A percentile compares a stretch with the other conserved stretches of the same genome.
These are phyloP conservation scores for Reticulitermes speratus DNA, from an alignment of 1,140 invertebrate genomes.

Conservation along the genomic window DNA sequence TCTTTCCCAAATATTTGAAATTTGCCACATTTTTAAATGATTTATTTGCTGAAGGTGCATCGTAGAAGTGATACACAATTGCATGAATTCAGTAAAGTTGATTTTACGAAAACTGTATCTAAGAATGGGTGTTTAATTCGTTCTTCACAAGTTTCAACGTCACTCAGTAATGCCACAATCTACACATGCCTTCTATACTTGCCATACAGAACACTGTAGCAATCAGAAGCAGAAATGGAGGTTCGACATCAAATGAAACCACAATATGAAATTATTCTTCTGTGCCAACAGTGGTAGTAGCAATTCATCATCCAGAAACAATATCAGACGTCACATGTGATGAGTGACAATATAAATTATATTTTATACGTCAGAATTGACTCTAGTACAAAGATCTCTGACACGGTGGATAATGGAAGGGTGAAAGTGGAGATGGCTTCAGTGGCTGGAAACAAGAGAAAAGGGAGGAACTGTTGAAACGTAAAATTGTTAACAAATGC, in stretches of 20 bases:
- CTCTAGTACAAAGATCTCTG: not conserved
- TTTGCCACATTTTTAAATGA: too few relatives aligned
- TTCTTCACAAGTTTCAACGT: too few relatives aligned
- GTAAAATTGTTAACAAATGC: slow-evolving; percentile 14
- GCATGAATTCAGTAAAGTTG: too few relatives aligned
- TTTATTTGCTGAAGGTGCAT: too few relatives aligned
- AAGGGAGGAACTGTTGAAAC: not conserved
- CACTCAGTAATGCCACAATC: too few relatives aligned
- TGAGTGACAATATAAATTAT: not conserved
- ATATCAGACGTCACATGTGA: not conserved
- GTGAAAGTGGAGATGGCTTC: not conserved
- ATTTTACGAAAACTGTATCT: too few relatives aligned
- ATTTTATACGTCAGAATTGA: not conserved
- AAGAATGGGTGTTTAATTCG: too few relatives aligned
- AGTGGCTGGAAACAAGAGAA: not conserved
- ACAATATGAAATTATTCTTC: not conserved
- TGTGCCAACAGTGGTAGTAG: not conserved
- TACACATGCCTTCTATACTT: too few relatives aligned
- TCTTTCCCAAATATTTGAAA: too few relatives aligned
- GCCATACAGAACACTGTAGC: too few relatives aligned
- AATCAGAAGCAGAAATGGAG: not conserved
- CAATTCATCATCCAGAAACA: not conserved
- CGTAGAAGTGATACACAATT: too few relatives aligned
- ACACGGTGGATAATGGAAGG: not conserved
- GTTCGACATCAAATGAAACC: not conserved